Conservation (phyloP, 2,797 vertebrate genomes). For the Micrastur ruficollis region DNA sequence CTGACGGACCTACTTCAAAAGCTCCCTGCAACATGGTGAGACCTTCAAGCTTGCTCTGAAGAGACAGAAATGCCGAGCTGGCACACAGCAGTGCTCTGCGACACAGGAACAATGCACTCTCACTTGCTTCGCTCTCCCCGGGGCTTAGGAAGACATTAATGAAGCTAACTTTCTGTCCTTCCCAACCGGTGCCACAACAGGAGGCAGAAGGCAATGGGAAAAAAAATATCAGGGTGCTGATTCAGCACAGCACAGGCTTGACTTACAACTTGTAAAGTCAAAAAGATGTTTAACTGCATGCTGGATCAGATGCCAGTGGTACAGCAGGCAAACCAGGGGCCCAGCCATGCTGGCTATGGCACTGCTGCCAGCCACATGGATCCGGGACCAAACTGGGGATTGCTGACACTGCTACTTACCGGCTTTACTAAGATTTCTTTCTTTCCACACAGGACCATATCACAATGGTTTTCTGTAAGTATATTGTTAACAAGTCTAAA, state of each 20-base stretch:
- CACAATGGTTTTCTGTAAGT: background rate
- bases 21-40: background rate
- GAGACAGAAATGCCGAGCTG: background rate
- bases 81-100: background rate
- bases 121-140: fast-evolving
- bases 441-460: background rate
- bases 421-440: background rate
- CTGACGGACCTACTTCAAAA: slow-evolving; percentile 24
- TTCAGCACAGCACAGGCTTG: background rate
- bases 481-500: background rate
- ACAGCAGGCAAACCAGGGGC: background rate
- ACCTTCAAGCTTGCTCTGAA: background rate
- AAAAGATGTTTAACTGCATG: background rate
- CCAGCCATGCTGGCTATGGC: background rate
- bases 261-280: background rate
- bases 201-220: background rate
- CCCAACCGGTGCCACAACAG: background rate
- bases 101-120: fast-evolving
- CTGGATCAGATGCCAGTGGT: background rate
- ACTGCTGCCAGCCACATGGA: fast-evolving
- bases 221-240: background rate
- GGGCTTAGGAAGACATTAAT: background rate
- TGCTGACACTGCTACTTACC: background rate
- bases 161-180: background rate
- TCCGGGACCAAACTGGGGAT: background rate